Evolutionary conservation across 2,797 vertebrate species (phyloP).

Genomic region (Enteromius trimaculatus): DNA sequence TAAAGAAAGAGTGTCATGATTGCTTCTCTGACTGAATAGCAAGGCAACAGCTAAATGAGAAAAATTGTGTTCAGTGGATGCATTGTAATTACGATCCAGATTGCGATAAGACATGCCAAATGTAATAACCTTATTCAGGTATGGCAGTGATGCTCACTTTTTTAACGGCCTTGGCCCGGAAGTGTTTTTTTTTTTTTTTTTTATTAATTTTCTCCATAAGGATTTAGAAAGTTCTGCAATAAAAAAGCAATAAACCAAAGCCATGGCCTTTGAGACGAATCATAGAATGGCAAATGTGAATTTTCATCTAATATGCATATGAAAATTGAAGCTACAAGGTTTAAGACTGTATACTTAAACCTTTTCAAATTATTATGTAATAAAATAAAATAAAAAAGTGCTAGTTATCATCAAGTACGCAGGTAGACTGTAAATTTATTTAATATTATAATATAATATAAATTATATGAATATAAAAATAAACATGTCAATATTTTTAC

Average conservation of each 20-base stretch:
- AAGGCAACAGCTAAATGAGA: slow-evolving; percentile 47
- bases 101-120: slow-evolving; percentile 41
- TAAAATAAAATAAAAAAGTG: background rate
- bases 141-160: background rate
- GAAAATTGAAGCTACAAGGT: background rate
- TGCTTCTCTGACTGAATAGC: slow-evolving; percentile 36
- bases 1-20: slow-evolving; percentile 33
- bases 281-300: background rate
- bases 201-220: background rate
- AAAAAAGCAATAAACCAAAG: slow-evolving; percentile 7
- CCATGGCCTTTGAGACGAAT: background rate
- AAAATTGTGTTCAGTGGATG: slow-evolving; percentile 38
- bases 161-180: background rate
- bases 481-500: too few relatives aligned
- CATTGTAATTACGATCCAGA: slow-evolving; percentile 52
- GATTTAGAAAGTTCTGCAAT: background rate
- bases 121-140: slow-evolving; percentile 39
- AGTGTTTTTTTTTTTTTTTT: background rate
- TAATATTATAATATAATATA: too few relatives aligned
- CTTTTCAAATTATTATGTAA: background rate
- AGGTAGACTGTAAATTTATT: background rate
- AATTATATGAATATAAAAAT: too few relatives aligned
- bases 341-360: background rate
- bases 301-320: background rate
- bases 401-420: background rate